Percentiles rank a stretch among this genome's conserved stretches.
phyloP scores from a whole-genome alignment of 2,113 vertebrate genomes.

The Diphyllodes magnificus region DNA sequence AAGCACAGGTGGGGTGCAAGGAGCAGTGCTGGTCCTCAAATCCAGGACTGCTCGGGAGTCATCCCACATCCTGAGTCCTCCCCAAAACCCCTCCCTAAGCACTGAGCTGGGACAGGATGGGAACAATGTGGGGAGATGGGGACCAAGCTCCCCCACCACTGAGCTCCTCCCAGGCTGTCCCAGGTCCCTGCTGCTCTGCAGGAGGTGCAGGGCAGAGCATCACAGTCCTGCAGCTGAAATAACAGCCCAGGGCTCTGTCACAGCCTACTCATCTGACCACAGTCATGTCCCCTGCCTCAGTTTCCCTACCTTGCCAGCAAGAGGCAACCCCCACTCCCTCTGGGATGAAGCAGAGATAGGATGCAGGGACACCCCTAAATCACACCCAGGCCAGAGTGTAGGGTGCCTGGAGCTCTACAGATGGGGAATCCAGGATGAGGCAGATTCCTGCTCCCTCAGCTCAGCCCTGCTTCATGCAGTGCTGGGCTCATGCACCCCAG shows the following conservation, averaged over 20 bases:
- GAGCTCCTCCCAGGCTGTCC: not conserved
- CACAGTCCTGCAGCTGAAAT: not conserved
- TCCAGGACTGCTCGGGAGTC: not conserved
- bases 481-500: not conserved
- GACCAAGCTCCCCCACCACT: no score
- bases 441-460: not conserved
- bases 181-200: not conserved
- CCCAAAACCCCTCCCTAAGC: not conserved
- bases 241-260: not conserved
- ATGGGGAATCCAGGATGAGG: not conserved
- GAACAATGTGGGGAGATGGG: not conserved
- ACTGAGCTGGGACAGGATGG: not conserved
- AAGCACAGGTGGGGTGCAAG: not conserved
- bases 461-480: not conserved
- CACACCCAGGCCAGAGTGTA: not conserved
- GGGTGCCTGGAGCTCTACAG: not conserved
- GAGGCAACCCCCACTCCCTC: not conserved
- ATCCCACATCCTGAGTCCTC: not conserved
- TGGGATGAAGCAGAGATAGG: rapidly evolving
- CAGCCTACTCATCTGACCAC: not conserved
- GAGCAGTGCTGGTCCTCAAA: not conserved
- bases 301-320: not conserved
- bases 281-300: not conserved
- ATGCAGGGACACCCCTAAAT: not conserved
- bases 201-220: not conserved